Evolutionary conservation across 2,888 invertebrate species (phyloP), one percentile per base, ranked within the genome.

Genomic region (Pomacea canaliculata): DNA sequence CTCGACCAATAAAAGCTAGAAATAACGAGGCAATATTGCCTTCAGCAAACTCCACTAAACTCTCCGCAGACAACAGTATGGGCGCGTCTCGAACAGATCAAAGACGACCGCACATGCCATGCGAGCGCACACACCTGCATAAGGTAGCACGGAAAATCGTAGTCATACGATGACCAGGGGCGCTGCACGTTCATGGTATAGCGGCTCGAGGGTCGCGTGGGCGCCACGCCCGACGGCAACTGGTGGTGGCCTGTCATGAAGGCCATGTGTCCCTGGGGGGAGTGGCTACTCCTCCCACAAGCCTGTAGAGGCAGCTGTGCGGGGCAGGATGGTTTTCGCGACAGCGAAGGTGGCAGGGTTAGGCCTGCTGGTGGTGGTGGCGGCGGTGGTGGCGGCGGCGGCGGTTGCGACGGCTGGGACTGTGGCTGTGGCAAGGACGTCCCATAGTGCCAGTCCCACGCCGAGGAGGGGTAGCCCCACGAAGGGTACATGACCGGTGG

Each of bases 381-480:
- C 9, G 63, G 63, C 10, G n/a, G 63, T n/a, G 73, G 48, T 46
- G 63, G 62, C 13, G 68, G 48, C 27, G 48, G 63, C 16, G 63
- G 71, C 18, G 46, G 49, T 27, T 66, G 56, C 1, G 73, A 9
- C 9, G 72, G 67, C n/a, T 37, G 73, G 19, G 73, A 27, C n/a
- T 65, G 73, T 13, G 66, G 65, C 27, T 74, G 74, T 18, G 59
- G 74, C 18, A 62, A 62, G 1, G 69, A 51, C 9, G 74, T 62
- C 27, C 74, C 74, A 18, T 74, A 74, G 69, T 74, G 74, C 74
- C 74, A 74, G 74, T 74, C 74, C 74, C 74, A 74, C 13, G 74
- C n/a, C 13, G 74, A 49, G 3, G 74, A 48, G 18, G 74, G 69
- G 62, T 74, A 74, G 62, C 74, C 68, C 74, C 74, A 74, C 13